These are phyloP conservation scores for Leptodactylus fuscus DNA, from an alignment of 2,113 vertebrate genomes.

Conservation along the genomic window DNA sequence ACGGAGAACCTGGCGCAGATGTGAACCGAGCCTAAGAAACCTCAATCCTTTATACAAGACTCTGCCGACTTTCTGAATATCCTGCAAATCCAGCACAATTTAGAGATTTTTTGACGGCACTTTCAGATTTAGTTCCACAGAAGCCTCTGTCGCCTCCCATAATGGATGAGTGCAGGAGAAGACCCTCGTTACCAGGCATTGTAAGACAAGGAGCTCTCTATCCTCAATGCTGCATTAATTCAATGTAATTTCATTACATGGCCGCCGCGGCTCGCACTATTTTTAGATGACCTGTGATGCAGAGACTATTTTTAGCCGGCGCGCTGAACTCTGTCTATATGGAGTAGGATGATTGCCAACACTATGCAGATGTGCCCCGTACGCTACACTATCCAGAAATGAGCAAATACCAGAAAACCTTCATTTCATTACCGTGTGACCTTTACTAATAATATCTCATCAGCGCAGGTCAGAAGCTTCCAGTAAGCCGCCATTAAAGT, in stretches of 20 bases:
- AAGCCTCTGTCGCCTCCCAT: not conserved
- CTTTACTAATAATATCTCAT: not conserved
- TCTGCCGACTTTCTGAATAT: too few species aligned
- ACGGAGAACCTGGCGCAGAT: too few species aligned
- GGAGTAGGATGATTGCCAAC: slow-evolving; percentile 4
- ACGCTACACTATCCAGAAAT: not conserved
- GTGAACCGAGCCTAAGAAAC: too few species aligned
- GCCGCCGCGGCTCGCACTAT: slow-evolving; percentile 43
- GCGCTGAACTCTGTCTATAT: slow-evolving; percentile 44
- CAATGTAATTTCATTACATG: slow-evolving; percentile 45
- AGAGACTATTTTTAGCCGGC: slow-evolving; percentile 28
- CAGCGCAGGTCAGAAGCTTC: not conserved
- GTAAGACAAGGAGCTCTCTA: slow-evolving; percentile 15
- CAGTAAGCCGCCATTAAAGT: not conserved
- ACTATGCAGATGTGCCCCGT: slow-evolving; percentile 10
- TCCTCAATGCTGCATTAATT: slow-evolving; percentile 39
- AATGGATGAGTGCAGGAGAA: slow-evolving; percentile 35
- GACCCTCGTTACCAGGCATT: slow-evolving; percentile 19
- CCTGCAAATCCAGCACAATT: too few species aligned
- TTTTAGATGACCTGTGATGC: slow-evolving; percentile 55
- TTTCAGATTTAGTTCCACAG: not conserved
- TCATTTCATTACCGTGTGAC: not conserved
- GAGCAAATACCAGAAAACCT: not conserved
- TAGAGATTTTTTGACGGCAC: too few species aligned
- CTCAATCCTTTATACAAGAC: too few species aligned